phyloP scores from a whole-genome alignment of 53 echinoderm and acorn worm genomes.

The Echinarachnius parma region DNA sequence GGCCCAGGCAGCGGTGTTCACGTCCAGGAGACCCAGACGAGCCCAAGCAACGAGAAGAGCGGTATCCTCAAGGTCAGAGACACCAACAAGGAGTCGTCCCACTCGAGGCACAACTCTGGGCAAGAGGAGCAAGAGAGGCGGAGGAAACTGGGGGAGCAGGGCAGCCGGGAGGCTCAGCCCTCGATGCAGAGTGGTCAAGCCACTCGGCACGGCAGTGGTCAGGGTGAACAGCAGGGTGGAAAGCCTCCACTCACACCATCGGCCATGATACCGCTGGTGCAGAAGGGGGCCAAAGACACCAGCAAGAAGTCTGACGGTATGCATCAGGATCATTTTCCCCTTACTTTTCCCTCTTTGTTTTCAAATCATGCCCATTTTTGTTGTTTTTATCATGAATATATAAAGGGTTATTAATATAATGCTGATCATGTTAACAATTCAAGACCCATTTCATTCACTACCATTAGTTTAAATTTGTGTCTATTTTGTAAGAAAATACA shows the following conservation, averaged over 20 bases:
- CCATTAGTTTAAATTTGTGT: too few relatives aligned
- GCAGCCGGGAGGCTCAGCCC: background rate
- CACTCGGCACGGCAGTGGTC: conserved; percentile 5
- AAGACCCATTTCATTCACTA: too few relatives aligned
- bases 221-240: conserved; percentile 27
- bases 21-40: conserved; percentile 70
- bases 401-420: too few relatives aligned
- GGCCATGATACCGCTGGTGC: conserved; percentile 24
- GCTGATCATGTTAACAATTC: too few relatives aligned
- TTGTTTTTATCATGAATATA: too few relatives aligned
- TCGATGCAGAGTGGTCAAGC: background rate
- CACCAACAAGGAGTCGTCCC: background rate
- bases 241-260: conserved; percentile 36
- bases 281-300: conserved; percentile 10
- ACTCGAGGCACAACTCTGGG: too few relatives aligned
- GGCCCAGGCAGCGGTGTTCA: conserved; percentile 1
- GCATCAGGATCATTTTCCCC: too few relatives aligned
- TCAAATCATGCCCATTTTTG: too few relatives aligned
- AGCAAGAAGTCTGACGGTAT: too few relatives aligned
- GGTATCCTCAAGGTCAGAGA: background rate
- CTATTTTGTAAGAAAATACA: too few relatives aligned
- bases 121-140: conserved; percentile 16
- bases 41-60: conserved; percentile 46
- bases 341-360: too few relatives aligned
- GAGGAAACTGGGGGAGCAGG: background rate